Evolutionary conservation across 2,113 vertebrate species (phyloP).

Genomic region (Pontoporia blainvillei): DNA sequence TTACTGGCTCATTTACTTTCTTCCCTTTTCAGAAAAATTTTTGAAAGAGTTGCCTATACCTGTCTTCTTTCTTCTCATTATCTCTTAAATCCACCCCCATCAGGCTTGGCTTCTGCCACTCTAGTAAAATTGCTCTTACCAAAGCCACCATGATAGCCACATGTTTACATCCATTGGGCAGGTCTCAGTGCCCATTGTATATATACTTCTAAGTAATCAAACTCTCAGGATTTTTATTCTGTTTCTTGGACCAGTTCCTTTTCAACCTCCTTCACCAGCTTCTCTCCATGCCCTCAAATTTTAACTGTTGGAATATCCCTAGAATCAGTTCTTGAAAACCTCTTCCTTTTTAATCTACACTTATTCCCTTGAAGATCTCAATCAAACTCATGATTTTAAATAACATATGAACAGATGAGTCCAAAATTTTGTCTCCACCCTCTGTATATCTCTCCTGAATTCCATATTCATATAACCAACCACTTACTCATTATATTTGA

Average conservation of each 20-base stretch:
- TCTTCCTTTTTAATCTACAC: not conserved
- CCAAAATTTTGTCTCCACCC: not conserved
- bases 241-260: not conserved
- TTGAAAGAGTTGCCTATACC: not conserved
- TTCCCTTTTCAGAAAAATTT: not conserved
- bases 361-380: not conserved
- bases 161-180: accelerated
- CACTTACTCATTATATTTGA: not conserved
- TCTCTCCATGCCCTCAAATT: not conserved
- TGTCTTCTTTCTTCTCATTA: not conserved
- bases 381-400: not conserved
- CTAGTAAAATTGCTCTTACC: not conserved
- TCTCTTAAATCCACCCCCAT: not conserved
- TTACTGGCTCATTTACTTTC: not conserved
- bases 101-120: not conserved
- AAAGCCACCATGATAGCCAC: too few species aligned
- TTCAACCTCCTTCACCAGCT: not conserved
- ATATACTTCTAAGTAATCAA: not conserved
- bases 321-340: not conserved
- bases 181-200: not conserved
- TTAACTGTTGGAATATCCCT: not conserved
- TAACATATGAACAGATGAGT: not conserved
- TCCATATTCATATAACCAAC: not conserved
- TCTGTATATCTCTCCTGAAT: not conserved
- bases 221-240: not conserved